Evolutionary conservation across 2,888 invertebrate genomes (phyloP).

Genomic region (Ectemnius lituratus): DNA sequence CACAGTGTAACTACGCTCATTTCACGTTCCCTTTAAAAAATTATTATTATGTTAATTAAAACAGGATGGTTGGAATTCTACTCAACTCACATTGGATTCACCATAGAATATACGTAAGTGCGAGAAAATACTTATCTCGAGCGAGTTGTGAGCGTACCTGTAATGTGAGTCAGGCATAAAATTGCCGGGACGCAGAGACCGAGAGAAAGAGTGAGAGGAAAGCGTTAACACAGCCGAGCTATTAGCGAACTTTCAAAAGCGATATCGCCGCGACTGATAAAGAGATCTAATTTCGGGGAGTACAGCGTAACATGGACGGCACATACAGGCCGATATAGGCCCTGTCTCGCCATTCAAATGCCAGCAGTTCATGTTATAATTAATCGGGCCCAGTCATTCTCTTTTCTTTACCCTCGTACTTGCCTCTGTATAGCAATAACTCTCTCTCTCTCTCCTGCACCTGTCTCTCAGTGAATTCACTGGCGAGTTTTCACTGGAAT

Average conservation of each 20-base stretch:
- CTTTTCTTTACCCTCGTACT: neutral
- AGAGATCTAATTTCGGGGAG: slow-evolving; percentile 34
- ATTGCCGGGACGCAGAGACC: neutral
- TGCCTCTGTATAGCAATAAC: slow-evolving; percentile 12
- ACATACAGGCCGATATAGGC: no score
- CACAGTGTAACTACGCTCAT: no score
- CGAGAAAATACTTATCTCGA: no score
- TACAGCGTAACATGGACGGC: slow-evolving; percentile 27
- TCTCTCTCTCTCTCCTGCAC: slow-evolving; percentile 6
- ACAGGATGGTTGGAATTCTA: no score
- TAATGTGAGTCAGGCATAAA: no score
- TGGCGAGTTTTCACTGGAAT: slow-evolving; percentile 6
- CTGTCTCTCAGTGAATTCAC: neutral
- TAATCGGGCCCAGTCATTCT: neutral
- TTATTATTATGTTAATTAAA: no score
- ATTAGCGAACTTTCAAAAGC: slow-evolving; percentile 20
- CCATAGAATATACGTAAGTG: no score
- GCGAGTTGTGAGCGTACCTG: no score
- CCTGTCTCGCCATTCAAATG: slow-evolving; percentile 6
- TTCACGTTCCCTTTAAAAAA: no score
- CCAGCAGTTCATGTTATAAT: slow-evolving; percentile 23
- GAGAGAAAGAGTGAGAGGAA: neutral
- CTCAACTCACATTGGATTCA: no score
- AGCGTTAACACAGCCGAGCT: slow-evolving; percentile 3
- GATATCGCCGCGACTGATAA: slow-evolving; percentile 33